These are phyloP conservation scores for Chrysomallon squamiferum DNA, from an alignment of 1,140 invertebrate species.

Conservation along the genomic window DNA sequence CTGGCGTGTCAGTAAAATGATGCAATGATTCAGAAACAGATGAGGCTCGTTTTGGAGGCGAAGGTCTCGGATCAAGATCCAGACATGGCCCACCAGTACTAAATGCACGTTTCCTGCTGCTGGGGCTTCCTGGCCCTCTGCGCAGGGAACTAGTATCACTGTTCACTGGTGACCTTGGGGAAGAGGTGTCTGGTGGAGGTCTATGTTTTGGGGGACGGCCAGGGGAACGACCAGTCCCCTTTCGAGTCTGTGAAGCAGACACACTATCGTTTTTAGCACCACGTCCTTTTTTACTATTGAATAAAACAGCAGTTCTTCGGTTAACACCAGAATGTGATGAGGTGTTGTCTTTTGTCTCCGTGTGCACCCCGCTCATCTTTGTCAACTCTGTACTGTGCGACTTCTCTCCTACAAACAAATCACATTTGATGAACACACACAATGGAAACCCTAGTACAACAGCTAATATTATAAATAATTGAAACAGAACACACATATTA, in stretches of 20 bases:
- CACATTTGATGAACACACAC: not conserved
- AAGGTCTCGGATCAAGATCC: slow-evolving; percentile 31
- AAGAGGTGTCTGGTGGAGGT: slow-evolving; percentile 21
- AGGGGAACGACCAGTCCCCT: slow-evolving; percentile 14
- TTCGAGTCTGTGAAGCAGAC: slow-evolving; percentile 13
- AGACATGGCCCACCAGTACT: slow-evolving; percentile 39
- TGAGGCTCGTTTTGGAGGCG: slow-evolving; percentile 45
- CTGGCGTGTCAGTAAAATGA: slow-evolving; percentile 36
- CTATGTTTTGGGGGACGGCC: slow-evolving; percentile 38
- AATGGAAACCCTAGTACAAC: not conserved
- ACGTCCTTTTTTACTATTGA: slow-evolving; percentile 75
- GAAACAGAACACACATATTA: too few species aligned
- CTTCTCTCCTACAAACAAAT: slow-evolving; percentile 20
- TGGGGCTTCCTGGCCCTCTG: slow-evolving; percentile 29
- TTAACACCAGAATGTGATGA: slow-evolving; percentile 73
- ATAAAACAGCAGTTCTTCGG: slow-evolving; percentile 81
- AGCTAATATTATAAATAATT: too few species aligned
- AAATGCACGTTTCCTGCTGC: slow-evolving; percentile 46
- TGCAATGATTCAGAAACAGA: slow-evolving; percentile 30
- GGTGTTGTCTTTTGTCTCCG: slow-evolving; percentile 26
- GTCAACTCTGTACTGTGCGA: slow-evolving; percentile 6
- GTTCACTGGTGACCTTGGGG: slow-evolving; percentile 37
- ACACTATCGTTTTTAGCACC: slow-evolving; percentile 11
- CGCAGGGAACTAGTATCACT: slow-evolving; percentile 26
- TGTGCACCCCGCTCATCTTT: slow-evolving; percentile 16